Evolutionary conservation across 2,797 vertebrate species (phyloP), one percentile per base, ranked within the genome.

Genomic region (Momotus momota): DNA sequence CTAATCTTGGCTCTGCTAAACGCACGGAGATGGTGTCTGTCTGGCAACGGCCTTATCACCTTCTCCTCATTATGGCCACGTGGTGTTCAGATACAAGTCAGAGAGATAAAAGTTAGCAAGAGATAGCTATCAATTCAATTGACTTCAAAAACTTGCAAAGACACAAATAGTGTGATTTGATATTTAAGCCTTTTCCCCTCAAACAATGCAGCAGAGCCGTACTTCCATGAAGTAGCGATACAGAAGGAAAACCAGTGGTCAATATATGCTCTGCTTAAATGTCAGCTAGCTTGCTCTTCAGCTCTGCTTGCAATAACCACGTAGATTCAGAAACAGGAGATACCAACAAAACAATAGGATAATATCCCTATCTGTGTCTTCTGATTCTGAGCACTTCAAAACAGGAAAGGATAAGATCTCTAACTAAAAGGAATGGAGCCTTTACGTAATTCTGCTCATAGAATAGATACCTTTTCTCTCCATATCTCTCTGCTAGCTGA

Each of bases 131-230:
- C 88, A 86, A 86, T 93, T 96, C 96, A 62, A 90, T 16, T 62
- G 41, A 93, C 46, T 78, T 89, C 43, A 57, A 71, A 83, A 75
- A 79, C 52, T 51, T 79, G 70, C n/a, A 74, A 78, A 94, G 79
- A 94, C 75, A 90, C 3, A 10, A 94, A 72, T 15, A 2, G 40
- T 80, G 60, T 26, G 31, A 94, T 92, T 2, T 83, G 82, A 55
- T 93, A 96, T 86, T 96, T 96, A 90, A 94, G 94, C 86, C 38
- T 60, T 64, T 79, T 82, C 66, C 83, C 60, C 35, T 93, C 80
- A 54, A 61, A 90, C 72, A 80, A 58, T 23, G 15, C 40, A 70
- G 75, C 66, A 67, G 65, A 87, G 77, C 38, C 75, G 29, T 72
- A 72, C 57, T 80, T 92, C 73, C 21, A 16, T 23, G 91, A 81